Evolutionary conservation across 2,113 vertebrate genomes (phyloP).

Genomic region (Clarias magur): DNA sequence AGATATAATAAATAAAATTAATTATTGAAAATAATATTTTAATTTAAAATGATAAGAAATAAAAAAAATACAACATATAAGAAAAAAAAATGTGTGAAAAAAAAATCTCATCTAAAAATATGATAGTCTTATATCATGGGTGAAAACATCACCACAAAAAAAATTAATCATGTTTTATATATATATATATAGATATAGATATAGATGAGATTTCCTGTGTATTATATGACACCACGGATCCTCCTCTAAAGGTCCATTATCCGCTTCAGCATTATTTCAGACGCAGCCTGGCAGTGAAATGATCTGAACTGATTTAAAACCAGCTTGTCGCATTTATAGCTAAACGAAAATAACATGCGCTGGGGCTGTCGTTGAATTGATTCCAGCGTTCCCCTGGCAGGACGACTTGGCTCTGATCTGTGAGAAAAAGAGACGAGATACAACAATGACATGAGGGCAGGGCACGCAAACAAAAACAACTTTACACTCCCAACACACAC

Average conservation of each 20-base stretch:
- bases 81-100: too few species aligned
- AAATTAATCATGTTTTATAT: too few species aligned
- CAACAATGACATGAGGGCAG: not conserved
- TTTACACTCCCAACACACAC: not conserved
- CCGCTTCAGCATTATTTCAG: not conserved
- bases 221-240: not conserved
- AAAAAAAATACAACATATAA: too few species aligned
- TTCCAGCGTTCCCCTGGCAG: not conserved
- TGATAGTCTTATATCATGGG: not conserved
- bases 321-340: not conserved
- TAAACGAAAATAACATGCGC: not conserved
- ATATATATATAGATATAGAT: too few species aligned
- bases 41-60: too few species aligned
- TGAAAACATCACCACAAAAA: too few species aligned
- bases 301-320: not conserved
- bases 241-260: not conserved
- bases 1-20: too few species aligned
- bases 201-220: too few species aligned
- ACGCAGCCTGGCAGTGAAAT: not conserved
- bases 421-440: conserved; percentile 25
- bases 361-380: not conserved
- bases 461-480: not conserved
- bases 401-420: conserved; percentile 31
- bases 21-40: too few species aligned
- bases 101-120: not conserved